Evolutionary conservation across 2,797 vertebrate genomes (phyloP), one percentile per base, ranked within the genome.

Genomic region (Neopelma chrysocephalum): DNA sequence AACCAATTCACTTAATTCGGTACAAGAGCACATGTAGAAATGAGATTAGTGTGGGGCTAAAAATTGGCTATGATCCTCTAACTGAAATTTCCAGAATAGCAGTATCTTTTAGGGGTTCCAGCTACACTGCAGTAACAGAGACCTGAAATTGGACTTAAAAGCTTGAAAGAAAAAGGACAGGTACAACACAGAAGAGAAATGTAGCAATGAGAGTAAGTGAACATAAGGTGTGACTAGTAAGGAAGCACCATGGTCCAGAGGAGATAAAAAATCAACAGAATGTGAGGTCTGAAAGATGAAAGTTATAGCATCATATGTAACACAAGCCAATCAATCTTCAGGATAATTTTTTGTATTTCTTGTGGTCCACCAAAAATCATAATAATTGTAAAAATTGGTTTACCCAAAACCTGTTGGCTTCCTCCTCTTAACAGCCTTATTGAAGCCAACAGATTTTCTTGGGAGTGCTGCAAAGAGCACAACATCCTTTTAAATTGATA

Each of bases 231-330:
- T 66, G 40, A 78, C n/a, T 60, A 56, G 34, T 26, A 87, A 66
- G 27, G 29, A 85, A 70, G 7, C 21, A 54, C 50, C 36, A 13
- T 15, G 31, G 29, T 62, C 32, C 1, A 6, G 50, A 76, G 53
- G 36, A 70, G 32, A 34, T 34, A 48, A 42, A 42, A 32, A 60
- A 50, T 11, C 42, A 79, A 50, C 20, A 62, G 23, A 89, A 78
- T 1, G 2, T 58, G 78, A 94, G 12, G 25, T 71, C 42, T 83
- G 23, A 72, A 84, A 66, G 40, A 82, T 12, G 11, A 50, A 89
- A 58, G 16, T 31, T 56, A 70, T 82, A 51, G 19, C 3, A n/a
- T 40, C 2, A 0, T 32, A 45, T 0, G 0, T 15, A 57, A 61
- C 3, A 3, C 79, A 83, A 45, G 10, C 5, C 25, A 29, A 11